Base-by-base conservation (phyloP, 1,140 invertebrate species). In the Saccostrea cuccullata region DNA sequence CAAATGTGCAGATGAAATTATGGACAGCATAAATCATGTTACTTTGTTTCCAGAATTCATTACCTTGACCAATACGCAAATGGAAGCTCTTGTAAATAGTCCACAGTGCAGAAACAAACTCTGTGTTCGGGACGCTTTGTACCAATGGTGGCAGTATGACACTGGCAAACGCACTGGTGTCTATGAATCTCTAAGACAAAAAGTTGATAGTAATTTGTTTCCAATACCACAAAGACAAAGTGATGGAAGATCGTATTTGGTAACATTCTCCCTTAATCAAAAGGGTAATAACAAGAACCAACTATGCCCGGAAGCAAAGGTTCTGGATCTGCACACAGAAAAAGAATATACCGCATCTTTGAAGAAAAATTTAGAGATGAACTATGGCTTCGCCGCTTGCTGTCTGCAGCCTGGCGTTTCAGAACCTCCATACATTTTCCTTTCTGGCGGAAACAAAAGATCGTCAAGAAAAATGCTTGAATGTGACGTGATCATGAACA, bases 401-500 rank as follows among this genome's bases (percentile, higher is more conserved):
- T 84, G 82, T 84, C 40, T 55, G n/a, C 82, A 84, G 15, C 36
- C 12, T 17, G 55, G n/a, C 82, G 82, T 55, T 20, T 55, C 82
- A 17, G 82, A 84, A 55, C 40, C 82, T 55, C 82, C 82, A 12
- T 84, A 84, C 40, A 56, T 84, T 20, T 84, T 55, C 20, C 82
- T 84, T 0, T 55, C 82, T 20, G 82, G 82, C 20, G 55, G 82
- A n/a, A 26, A 20, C 15, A 36, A n/a, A 36, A 84, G 23, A 84
- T 56, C 40, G 17, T 55, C 47, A 15, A 55, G 11, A 36, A 55
- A 84, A 55, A 56, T 84, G 40, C 36, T 84, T 15, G 40, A 84
- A 55, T 84, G 17, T 84, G 82, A 84, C 82, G 82, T 84, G 4
- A 56, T 84, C 9, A 84, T 84, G 82, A 56, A 84, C 82, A 84